Base-by-base conservation (phyloP, 2,888 invertebrate genomes). In the Campopleginae sp. region DNA sequence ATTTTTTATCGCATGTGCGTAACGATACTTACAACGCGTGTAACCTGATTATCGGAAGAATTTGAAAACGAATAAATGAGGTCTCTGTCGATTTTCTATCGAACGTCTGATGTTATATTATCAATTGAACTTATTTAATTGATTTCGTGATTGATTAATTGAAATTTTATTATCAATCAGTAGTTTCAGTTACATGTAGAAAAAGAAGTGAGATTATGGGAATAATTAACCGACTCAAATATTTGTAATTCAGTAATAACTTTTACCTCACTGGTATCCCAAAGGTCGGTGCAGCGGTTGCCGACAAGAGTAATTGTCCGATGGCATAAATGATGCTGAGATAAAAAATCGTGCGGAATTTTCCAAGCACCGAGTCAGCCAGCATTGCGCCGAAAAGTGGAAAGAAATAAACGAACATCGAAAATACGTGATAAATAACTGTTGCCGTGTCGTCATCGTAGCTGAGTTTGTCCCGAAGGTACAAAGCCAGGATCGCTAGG, bases 321-420 rank as follows among this genome's bases (percentile, higher is more conserved):
- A 95, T 77, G 0, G 97, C 97, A 92, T 99, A 99, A 27, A 99
- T 95, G 58, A 98, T 94, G 5, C 98, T 99, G 23, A 99, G 94
- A 93, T 97, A 98, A 48, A 99, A 94, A 88, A 99, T 99, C 0
- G 98, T 98, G 88, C 95, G 95, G 94, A 97, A 99, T 94, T 98
- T 97, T 74, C 99, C 99, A 65, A 98, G 95, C 94, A 96, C 96
- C 83, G 98, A 98, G 94, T 99, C 99, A 0, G 99, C 98, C 54
- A 99, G 94, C 91, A 99, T 97, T 38, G 99, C 99, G 2, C 99
- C 99, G 44, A 98, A 90, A 2, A 98, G 89, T 0, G 98, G 98
- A 87, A 97, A 97, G 94, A 98, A 96, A 94, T 98, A 99, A 12
- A 97, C 98, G 89, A 98, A 94, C 96, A 98, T 97, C 0, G 96